Conservation (phyloP, 2,113 vertebrate genomes). For the Protobothrops flavoviridis region DNA sequence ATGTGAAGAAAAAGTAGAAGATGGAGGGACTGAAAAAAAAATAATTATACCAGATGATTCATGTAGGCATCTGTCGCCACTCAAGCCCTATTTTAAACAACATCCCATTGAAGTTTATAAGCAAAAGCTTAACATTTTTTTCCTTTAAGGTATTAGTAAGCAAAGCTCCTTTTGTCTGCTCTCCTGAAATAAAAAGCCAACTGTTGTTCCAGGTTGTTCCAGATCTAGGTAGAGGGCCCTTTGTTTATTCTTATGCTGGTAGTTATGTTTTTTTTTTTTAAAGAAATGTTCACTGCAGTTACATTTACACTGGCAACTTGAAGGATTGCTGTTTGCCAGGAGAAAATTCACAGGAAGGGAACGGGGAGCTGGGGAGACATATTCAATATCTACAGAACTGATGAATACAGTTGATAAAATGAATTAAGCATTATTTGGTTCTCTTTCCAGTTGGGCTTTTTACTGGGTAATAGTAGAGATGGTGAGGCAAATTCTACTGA, state of each 20-base stretch:
- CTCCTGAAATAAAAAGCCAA: slow-evolving; percentile 51
- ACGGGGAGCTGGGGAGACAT: neutral
- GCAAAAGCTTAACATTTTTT: slow-evolving; percentile 49
- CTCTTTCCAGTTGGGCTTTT: neutral
- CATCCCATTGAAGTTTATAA: slow-evolving; percentile 55
- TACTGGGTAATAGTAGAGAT: neutral
- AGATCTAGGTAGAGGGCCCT: slow-evolving; percentile 49
- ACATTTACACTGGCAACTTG: slow-evolving; percentile 60
- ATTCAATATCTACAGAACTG: slow-evolving; percentile 35
- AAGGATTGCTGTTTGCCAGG: slow-evolving; percentile 44
- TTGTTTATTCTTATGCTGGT: slow-evolving; percentile 57
- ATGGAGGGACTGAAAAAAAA: slow-evolving; percentile 10
- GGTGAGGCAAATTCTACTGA: neutral
- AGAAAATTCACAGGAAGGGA: slow-evolving; percentile 26
- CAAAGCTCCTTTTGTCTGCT: slow-evolving; percentile 58
- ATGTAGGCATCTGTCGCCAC: slow-evolving; percentile 53
- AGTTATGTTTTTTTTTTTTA: slow-evolving; percentile 53
- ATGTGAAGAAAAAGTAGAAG: slow-evolving; percentile 12
- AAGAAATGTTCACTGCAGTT: slow-evolving; percentile 17
- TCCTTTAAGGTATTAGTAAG: slow-evolving; percentile 53
- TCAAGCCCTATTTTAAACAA: slow-evolving; percentile 61
- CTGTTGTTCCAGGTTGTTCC: slow-evolving; percentile 46
- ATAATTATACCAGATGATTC: slow-evolving; percentile 58
- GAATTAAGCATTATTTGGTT: slow-evolving; percentile 29
- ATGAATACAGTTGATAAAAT: slow-evolving; percentile 50